Evolutionary conservation across 2,888 invertebrate genomes (phyloP).

Genomic region (Xestobium rufovillosum): DNA sequence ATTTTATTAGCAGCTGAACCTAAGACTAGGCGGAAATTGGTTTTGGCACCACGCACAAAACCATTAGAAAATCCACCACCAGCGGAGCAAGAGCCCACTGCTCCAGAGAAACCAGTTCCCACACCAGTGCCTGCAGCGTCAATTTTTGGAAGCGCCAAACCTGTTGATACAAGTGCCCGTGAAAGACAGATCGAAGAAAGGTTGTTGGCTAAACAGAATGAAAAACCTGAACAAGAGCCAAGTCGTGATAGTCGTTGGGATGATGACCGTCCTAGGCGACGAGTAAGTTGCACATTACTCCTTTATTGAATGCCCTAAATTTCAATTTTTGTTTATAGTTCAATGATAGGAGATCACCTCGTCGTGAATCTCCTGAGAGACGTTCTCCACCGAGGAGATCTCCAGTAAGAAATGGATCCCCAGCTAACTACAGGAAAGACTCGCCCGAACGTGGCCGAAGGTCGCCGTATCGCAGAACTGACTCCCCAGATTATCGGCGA

Average conservation of each 20-base stretch:
- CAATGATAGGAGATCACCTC: background rate
- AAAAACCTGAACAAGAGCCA: constrained; percentile 30
- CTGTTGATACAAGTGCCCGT: constrained; percentile 86
- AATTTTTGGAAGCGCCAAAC: constrained; percentile 92
- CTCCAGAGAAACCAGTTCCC: too few relatives aligned
- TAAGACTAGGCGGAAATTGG: constrained; percentile 68
- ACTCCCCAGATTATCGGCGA: constrained; percentile 11
- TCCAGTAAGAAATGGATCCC: background rate
- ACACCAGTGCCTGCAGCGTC: constrained; percentile 57
- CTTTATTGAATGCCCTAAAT: background rate
- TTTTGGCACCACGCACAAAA: constrained; percentile 72
- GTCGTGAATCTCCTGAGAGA: constrained; percentile 11
- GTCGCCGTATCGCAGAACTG: constrained; percentile 16
- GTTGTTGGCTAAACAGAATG: constrained; percentile 57
- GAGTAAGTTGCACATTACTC: background rate
- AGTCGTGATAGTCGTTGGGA: constrained; percentile 29
- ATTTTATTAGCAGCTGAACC: constrained; percentile 44
- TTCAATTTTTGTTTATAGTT: background rate
- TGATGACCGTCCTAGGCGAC: constrained; percentile 1
- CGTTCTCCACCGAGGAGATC: constrained; percentile 18
- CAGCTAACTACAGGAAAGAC: constrained; percentile 10
- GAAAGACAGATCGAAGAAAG: constrained; percentile 89
- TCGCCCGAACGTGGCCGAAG: constrained; percentile 13
- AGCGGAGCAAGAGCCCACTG: constrained; percentile 42
- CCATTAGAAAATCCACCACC: constrained; percentile 52